Evolutionary conservation across 2,888 invertebrate species (phyloP), one percentile per base, ranked within the genome.

Genomic region (Flexamia atlantica): DNA sequence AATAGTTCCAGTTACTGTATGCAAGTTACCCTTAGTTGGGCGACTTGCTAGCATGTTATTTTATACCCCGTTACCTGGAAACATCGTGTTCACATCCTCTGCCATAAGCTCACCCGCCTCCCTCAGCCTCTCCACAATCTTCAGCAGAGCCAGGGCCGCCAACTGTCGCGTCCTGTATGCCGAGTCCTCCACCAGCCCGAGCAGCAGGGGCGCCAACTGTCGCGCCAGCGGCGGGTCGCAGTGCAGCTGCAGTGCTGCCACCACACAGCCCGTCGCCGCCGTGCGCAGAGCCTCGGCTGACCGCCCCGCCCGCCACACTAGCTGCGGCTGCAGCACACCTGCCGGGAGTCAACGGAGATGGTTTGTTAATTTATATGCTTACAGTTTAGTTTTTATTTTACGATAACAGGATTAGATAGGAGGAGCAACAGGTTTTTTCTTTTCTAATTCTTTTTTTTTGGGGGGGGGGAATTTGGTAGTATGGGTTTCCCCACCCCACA

Each of bases 251-350:
- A 86, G 80, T 0, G 81, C 83, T 30, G 82, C 81, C 7, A 94
- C 92, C 14, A 97, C 91, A 87, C 95, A 96, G 0, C 94, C 93
- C 0, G 94, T 92, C 4, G 95, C 95, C 46, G 95, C 94, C 0
- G 95, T 95, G 74, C 97, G 92, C 76, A 96, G 93, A 0, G 96
- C 95, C 88, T 95, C 95, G 0, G 96, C 95, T 0, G 94, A 93
- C 68, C 94, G 92, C 0, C 97, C 97, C 12, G 96, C 95, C 2
- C 92, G 91, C 97, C 97, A 97, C 23, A 95, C 93, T 85, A 96
- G 90, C 87, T 95, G 95, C 0, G 95, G 95, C 86, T 94, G 90
- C 87, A 97, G 93, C 83, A 95, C 92, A 83, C 94, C 94, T 93
- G 87, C 80, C 5, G 36, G 40, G 12, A 40, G 40, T 9, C 12